These are phyloP conservation scores for Trissoscelio sp. DNA, from an alignment of 2,888 invertebrate genomes.

Conservation along the genomic window DNA sequence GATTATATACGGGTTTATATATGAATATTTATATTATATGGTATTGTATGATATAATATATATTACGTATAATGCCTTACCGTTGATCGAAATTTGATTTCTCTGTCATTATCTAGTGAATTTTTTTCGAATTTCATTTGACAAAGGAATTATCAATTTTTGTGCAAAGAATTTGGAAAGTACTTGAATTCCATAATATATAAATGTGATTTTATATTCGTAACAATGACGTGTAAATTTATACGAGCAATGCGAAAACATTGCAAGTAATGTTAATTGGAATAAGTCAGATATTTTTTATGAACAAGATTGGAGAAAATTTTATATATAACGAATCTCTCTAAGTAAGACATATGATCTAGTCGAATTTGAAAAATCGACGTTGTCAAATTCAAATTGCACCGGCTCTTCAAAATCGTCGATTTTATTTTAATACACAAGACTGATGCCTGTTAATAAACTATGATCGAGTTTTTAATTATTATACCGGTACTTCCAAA, in stretches of 20 bases:
- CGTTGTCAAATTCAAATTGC: slow-evolving; percentile 34
- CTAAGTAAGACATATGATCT: slow-evolving; percentile 54
- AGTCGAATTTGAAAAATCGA: slow-evolving; percentile 62
- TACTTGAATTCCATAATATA: not conserved
- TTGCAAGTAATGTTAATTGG: slow-evolving; percentile 21
- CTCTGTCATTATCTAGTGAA: not conserved
- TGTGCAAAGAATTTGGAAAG: slow-evolving; percentile 5
- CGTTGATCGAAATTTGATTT: slow-evolving; percentile 5
- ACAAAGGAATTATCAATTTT: not conserved
- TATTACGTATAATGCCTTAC: slow-evolving; percentile 14
- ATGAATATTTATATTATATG: slow-evolving; percentile 34
- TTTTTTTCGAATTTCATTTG: not conserved
- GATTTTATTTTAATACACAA: slow-evolving; percentile 16
- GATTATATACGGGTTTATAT: slow-evolving; percentile 24
- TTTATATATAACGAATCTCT: slow-evolving; percentile 40
- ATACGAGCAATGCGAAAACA: not conserved
- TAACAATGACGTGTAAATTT: slow-evolving; percentile 10
- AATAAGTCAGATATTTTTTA: slow-evolving; percentile 41
- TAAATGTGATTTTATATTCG: slow-evolving; percentile 33
- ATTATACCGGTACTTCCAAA: slow-evolving; percentile 3
- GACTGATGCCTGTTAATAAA: slow-evolving; percentile 32
- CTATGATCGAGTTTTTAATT: slow-evolving; percentile 30
- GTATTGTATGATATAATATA: slow-evolving; percentile 7
- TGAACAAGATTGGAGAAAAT: slow-evolving; percentile 8
- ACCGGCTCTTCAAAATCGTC: slow-evolving; percentile 51